Conservation (phyloP, 2,888 invertebrate genomes). For the Campaea margaritaria region DNA sequence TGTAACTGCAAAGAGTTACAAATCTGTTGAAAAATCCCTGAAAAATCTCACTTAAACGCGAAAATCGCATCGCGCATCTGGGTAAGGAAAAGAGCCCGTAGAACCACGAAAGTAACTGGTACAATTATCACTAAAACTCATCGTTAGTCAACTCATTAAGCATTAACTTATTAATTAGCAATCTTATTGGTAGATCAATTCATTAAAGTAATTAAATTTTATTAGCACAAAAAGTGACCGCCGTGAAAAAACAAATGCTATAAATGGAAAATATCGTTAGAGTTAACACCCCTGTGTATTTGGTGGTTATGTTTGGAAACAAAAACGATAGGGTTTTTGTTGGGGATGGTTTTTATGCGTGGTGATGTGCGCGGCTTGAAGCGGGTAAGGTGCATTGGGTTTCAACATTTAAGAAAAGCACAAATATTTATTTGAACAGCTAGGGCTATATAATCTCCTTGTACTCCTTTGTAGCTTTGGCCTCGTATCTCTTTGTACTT, state of each 20-base stretch:
- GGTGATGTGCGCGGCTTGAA: constrained; percentile 60
- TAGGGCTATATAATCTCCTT: neutral
- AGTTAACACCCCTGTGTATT: constrained; percentile 71
- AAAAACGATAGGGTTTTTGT: constrained; percentile 75
- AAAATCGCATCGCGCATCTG: too few relatives aligned
- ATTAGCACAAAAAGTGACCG: constrained; percentile 39
- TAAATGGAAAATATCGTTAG: constrained; percentile 61
- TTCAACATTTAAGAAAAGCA: constrained; percentile 30
- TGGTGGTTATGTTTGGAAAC: constrained; percentile 65
- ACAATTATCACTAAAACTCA: too few relatives aligned
- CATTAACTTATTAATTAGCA: constrained; percentile 14
- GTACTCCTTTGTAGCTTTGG: too few relatives aligned
- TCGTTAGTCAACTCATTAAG: too few relatives aligned
- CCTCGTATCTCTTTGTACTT: too few relatives aligned
- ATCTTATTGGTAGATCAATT: constrained; percentile 10
- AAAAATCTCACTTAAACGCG: too few relatives aligned
- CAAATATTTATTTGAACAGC: neutral
- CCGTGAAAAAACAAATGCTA: constrained; percentile 52
- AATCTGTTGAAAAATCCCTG: too few relatives aligned
- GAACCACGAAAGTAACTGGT: too few relatives aligned
- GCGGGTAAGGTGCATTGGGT: constrained; percentile 57
- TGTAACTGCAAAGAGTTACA: too few relatives aligned
- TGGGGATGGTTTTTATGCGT: constrained; percentile 69
- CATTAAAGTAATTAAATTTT: constrained; percentile 14
- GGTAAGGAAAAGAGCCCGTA: too few relatives aligned